Evolutionary conservation across 2,797 vertebrate genomes (phyloP), one percentile per base, ranked within the genome.

Genomic region (Lophotriccus pileatus): DNA sequence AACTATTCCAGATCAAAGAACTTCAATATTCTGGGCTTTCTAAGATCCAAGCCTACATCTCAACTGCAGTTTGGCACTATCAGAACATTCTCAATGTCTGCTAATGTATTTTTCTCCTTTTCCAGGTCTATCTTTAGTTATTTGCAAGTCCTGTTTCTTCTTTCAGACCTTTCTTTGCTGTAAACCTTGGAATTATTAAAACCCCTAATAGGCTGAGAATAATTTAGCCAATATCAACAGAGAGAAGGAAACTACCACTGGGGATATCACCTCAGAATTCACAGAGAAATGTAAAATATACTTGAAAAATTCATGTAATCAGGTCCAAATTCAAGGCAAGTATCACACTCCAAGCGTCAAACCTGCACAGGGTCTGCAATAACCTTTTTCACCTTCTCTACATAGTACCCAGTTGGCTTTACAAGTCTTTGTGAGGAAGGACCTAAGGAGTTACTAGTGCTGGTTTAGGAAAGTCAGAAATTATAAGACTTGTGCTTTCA

Each of bases 301-400:
- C 30, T 32, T 37, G 47, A 9, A 47, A 68, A 41, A 1, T 25
- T 43, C 16, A 25, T 43, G 6, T 6, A 9, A 25, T 28, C 1
- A 2, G 3, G 37, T 24, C 7, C 20, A n/a, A n/a, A 6, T 19
- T 28, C 64, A 13, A 3, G 0, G 7, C 7, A 49, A 18, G 37
- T 10, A 10, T 2, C 24, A 6, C 7, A 9, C 9, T 13, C 14
- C n/a, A 37, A 16, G 15, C 36, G 5, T 18, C 27, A 22, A 11
- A 28, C 13, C 52, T 14, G 9, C 62, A 7, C 5, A 22, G 22
- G 20, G 39, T 50, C 46, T 50, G n/a, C 13, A 53, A n/a, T 36
- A 70, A n/a, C 47, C 30, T 24, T 23, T 20, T 67, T 36, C 36
- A 2, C 4, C n/a, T 56, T 37, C 25, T 1, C 32, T 10, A 19